phyloP scores from a whole-genome alignment of 2,888 invertebrate species.

The Galerucella calmariensis region DNA sequence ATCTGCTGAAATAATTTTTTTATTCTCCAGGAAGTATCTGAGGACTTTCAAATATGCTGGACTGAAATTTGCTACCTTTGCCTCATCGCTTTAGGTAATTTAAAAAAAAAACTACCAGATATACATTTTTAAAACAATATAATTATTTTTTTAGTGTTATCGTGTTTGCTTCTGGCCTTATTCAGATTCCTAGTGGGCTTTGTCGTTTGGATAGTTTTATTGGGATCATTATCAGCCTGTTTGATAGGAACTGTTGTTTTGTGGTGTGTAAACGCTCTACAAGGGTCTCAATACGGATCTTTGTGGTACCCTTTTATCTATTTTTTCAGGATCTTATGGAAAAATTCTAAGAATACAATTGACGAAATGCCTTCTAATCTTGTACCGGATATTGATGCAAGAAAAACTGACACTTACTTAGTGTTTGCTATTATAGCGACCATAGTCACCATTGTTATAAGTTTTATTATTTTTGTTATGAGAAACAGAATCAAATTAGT shows the following conservation, averaged over 20 bases:
- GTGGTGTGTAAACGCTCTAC: slow-evolving; percentile 66
- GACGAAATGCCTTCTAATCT: slow-evolving; percentile 41
- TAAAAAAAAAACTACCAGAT: slow-evolving; percentile 1
- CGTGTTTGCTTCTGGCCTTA: slow-evolving; percentile 68
- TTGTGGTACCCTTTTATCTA: slow-evolving; percentile 31
- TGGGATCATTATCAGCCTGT: slow-evolving; percentile 67
- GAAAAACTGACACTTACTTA: slow-evolving; percentile 65
- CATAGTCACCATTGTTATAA: slow-evolving; percentile 68
- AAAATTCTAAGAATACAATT: slow-evolving; percentile 58
- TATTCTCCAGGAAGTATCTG: slow-evolving; percentile 69
- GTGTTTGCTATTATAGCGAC: slow-evolving; percentile 71
- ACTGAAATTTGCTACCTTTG: slow-evolving; percentile 70
- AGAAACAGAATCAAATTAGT: slow-evolving; percentile 73
- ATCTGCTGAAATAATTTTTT: slow-evolving; percentile 4
- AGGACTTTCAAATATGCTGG: slow-evolving; percentile 72
- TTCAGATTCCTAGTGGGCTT: slow-evolving; percentile 71
- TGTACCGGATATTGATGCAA: slow-evolving; percentile 50
- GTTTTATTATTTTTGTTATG: slow-evolving; percentile 71
- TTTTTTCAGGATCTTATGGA: slow-evolving; percentile 64
- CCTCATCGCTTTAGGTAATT: slow-evolving; percentile 70
- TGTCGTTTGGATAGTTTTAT: slow-evolving; percentile 73
- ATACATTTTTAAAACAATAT: slow-evolving; percentile 12
- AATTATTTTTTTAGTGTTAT: slow-evolving; percentile 65
- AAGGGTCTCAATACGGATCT: slow-evolving; percentile 23
- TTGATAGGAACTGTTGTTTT: slow-evolving; percentile 69